Evolutionary conservation across 2,888 invertebrate species (phyloP), one percentile per base, ranked within the genome.

Genomic region (Amphipyra berbera): DNA sequence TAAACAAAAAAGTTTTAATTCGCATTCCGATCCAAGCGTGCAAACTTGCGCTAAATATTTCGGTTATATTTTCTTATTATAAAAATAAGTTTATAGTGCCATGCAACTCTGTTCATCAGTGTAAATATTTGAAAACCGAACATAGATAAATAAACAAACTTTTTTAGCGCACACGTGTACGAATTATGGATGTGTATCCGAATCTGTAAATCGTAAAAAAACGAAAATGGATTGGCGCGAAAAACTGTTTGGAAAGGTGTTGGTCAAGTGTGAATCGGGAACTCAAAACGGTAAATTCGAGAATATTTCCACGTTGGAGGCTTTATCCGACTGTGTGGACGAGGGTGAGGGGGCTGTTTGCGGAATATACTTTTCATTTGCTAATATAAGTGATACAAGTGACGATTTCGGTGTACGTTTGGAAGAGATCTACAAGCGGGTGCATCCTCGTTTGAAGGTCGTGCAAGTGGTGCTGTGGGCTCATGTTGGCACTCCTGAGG

Each of bases 401-500:
- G 97, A 97, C 83, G 97, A 97, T 82, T 96, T 96, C 72, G 96
- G 96, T 13, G 95, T 96, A 72, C 96, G 96, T 77, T 89, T 97
- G 79, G 92, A 95, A 72, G 96, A 96, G 63, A 90, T 97, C 38
- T 96, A 95, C 77, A 95, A 91, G 60, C 84, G 84, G 38, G 92
- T 92, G 68, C 88, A 91, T 68, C 95, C 95, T 60, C 91, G 92
- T 53, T 87, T 97, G 84, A 96, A 96, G 83, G 96, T 97, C 9
- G 96, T 97, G 52, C 96, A 97, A 84, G 96, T 97, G 74, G 96
- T 97, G 56, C 88, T 97, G 75, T 97, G 96, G 97, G 96, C 96
- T 13, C 95, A 94, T 63, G 94, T 94, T 4, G 95, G 94, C 12
- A 94, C 94, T 0, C 94, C 88, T 88, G 96, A 93, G 78, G 96